A percentile compares a stretch with the other conserved stretches of the same genome.
Conservation (phyloP, 1,140 invertebrate genomes). For the Drosophila gunungcola region DNA sequence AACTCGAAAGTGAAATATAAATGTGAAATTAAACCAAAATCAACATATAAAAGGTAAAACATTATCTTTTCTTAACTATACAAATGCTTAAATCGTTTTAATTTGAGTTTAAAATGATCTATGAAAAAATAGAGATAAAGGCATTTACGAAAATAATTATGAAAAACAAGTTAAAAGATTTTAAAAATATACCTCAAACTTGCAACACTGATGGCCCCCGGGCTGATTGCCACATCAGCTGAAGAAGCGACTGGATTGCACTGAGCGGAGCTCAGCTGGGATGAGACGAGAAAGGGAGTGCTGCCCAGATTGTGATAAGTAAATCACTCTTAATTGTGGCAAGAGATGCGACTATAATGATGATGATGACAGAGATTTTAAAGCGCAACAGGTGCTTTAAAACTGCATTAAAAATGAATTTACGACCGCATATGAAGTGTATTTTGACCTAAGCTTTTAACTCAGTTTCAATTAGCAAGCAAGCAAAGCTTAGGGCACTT, state of each 20-base stretch:
- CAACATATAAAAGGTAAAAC: too few species aligned
- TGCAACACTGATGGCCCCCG: constrained; percentile 14
- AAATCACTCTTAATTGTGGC: constrained; percentile 65
- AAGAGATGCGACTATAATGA: constrained; percentile 30
- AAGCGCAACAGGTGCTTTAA: constrained; percentile 62
- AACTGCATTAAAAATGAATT: constrained; percentile 21
- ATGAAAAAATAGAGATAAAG: too few species aligned
- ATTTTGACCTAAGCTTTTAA: constrained; percentile 21
- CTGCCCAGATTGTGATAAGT: constrained; percentile 61
- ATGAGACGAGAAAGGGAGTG: constrained; percentile 6
- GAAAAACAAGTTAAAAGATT: too few species aligned
- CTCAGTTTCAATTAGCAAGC: constrained; percentile 37
- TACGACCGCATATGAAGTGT: constrained; percentile 28
- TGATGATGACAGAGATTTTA: constrained; percentile 27
- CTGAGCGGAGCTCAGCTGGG: constrained; percentile 20
- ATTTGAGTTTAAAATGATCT: too few species aligned
- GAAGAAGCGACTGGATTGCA: constrained; percentile 15
- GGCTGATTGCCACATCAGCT: constrained; percentile 22
- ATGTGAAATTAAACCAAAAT: too few species aligned
- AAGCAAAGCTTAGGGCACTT: constrained; percentile 1
- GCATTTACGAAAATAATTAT: too few species aligned
- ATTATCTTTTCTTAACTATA: too few species aligned
- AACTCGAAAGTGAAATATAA: too few species aligned
- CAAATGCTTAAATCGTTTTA: too few species aligned
- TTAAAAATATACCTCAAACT: too few species aligned